Base-by-base conservation (phyloP, 2,888 invertebrate species). In the Nyleta sp. region DNA sequence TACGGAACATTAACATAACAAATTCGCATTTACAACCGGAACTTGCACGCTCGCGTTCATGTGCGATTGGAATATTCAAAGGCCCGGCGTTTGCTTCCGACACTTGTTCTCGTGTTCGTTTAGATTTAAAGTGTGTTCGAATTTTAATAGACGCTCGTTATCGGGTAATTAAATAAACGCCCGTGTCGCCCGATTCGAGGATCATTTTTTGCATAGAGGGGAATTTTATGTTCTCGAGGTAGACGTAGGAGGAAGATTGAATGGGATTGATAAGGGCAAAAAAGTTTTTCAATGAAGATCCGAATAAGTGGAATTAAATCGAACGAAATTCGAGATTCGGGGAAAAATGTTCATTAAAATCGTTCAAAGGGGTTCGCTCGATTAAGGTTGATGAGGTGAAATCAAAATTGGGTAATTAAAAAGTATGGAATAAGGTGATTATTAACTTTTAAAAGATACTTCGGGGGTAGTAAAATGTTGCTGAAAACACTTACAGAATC, bases 271-370 rank as follows among this genome's bases (percentile, higher is more conserved):
- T 71, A 60, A 70, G 35, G 50, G 24, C 33, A 28, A 52, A 52
- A 70, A 59, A 46, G 38, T 50, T 55, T 55, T 68, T 68, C 57
- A 68, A 68, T 68, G 59, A 59, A 59, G 40, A 40, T 11, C 40
- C 18, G 31, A 38, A 40, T 50, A 59, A 50, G 48, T 68, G 50
- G 50, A 46, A 18, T 44, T 64, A 50, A 62, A 64, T 52, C 40
- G 24, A 10, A 42, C 31, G 22, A 59, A 40, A 59, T 57, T 57
- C n/a, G 11, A 31, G 22, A 48, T 57, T 65, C 8, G 40, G 18
- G 13, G 24, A 48, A 57, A 57, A 48, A 57, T 59, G 59, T 59
- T 38, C 59, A 68, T 68, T 68, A 59, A 57, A 48, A 59, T 59
- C 20, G 40, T 50, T 55, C 15, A 53, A 59, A 50, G 40, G 17